phyloP scores from a whole-genome alignment of 2,797 vertebrate genomes.

The Sebastes iracundus region DNA sequence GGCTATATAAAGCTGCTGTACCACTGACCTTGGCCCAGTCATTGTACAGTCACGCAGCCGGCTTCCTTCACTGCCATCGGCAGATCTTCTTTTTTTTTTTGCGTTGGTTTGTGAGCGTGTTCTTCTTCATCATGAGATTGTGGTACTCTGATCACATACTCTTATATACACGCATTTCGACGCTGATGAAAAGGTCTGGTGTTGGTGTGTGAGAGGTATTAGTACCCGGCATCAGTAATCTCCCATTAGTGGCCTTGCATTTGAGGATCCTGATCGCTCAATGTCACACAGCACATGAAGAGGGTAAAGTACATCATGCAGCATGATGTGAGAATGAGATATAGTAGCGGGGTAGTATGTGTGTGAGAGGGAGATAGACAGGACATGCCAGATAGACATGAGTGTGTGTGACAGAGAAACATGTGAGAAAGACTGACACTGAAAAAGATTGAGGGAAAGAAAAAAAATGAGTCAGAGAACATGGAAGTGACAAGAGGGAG shows the following conservation, averaged over 20 bases:
- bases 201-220: conserved; percentile 70
- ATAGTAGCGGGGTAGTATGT: neutral
- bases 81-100: conserved; percentile 50
- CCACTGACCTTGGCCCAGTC: conserved; percentile 84
- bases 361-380: neutral
- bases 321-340: conserved; percentile 51
- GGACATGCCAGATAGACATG: conserved; percentile 38
- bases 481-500: conserved; percentile 73
- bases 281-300: conserved; percentile 60
- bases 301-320: conserved; percentile 49
- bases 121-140: conserved; percentile 32
- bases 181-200: conserved; percentile 50
- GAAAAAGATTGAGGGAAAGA: conserved; percentile 56
- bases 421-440: conserved; percentile 66
- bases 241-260: conserved; percentile 70
- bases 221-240: conserved; percentile 70
- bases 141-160: conserved; percentile 17
- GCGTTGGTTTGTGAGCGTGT: conserved; percentile 4
- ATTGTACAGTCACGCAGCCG: conserved; percentile 78
- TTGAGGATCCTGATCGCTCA: conserved; percentile 66
- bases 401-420: conserved; percentile 65
- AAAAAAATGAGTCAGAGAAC: conserved; percentile 65
- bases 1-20: conserved; percentile 82
- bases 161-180: conserved; percentile 4
- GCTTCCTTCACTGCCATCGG: conserved; percentile 68